These are phyloP conservation scores for Drosophila mimetica DNA, from an alignment of 2,888 invertebrate genomes.

Conservation along the genomic window DNA sequence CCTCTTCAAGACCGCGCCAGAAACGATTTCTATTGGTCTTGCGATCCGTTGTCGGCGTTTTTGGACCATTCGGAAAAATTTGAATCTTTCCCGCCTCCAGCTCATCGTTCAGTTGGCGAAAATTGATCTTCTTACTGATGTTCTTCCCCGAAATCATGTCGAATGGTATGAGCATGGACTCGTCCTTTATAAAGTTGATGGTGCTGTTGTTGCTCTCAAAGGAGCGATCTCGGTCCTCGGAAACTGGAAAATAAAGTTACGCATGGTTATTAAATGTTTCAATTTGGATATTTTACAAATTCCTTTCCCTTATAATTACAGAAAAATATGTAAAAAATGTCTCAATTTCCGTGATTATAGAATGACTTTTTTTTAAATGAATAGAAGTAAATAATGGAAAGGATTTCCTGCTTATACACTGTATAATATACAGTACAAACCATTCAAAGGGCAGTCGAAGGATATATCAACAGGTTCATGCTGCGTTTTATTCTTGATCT, in stretches of 20 bases:
- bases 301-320: not conserved
- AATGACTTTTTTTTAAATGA: too few species aligned
- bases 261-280: not conserved
- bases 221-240: not conserved
- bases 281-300: not conserved
- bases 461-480: slow-evolving; percentile 41
- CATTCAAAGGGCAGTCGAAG: slow-evolving; percentile 30
- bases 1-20: slow-evolving; percentile 32
- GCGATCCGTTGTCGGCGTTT: slow-evolving; percentile 52
- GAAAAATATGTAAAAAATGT: not conserved
- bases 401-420: not conserved
- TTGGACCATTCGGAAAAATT: slow-evolving; percentile 65
- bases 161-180: slow-evolving; percentile 54
- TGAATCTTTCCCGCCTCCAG: slow-evolving; percentile 72
- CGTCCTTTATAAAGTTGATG: slow-evolving; percentile 2
- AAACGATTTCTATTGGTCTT: slow-evolving; percentile 25
- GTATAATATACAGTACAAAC: slow-evolving; percentile 14
- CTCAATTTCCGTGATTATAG: too few species aligned
- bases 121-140: slow-evolving; percentile 58
- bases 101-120: slow-evolving; percentile 73
- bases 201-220: slow-evolving; percentile 20
- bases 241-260: not conserved
- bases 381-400: not conserved
- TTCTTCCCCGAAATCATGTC: slow-evolving; percentile 56
- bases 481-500: slow-evolving; percentile 30